These are phyloP conservation scores for Stegastes partitus DNA, from an alignment of 2,113 vertebrate species.

Conservation along the genomic window DNA sequence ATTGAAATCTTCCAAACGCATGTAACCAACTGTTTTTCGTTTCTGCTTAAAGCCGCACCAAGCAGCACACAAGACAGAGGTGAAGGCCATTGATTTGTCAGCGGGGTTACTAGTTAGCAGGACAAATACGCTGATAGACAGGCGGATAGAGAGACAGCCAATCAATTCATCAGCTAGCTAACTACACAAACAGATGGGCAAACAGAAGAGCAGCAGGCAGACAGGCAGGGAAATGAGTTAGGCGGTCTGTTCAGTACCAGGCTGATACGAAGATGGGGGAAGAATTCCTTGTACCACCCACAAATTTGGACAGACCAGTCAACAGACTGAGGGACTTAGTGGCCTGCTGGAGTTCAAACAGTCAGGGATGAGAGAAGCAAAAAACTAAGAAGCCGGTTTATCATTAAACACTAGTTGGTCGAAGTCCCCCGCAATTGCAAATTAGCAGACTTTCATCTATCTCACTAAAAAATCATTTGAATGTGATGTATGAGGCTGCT, in stretches of 20 bases:
- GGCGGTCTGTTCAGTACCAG: constrained; percentile 27
- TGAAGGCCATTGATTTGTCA: constrained; percentile 26
- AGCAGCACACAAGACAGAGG: constrained; percentile 1
- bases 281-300: constrained; percentile 28
- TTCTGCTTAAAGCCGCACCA: neutral
- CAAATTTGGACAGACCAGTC: constrained; percentile 35
- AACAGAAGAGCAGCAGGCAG: constrained; percentile 40
- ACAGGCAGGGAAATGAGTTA: constrained; percentile 41
- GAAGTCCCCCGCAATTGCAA: neutral
- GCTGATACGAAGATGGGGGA: constrained; percentile 12
- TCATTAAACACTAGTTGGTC: neutral
- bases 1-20: too few relatives aligned
- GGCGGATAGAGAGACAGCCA: constrained; percentile 37
- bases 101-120: constrained; percentile 31
- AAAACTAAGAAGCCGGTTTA: constrained; percentile 9
- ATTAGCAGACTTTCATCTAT: neutral
- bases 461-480: neutral
- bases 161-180: constrained; percentile 50
- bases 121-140: constrained; percentile 48
- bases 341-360: constrained; percentile 36
- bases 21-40: neutral
- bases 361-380: neutral
- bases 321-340: constrained; percentile 33
- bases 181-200: constrained; percentile 35
- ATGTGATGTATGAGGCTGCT: constrained; percentile 4